Base-by-base conservation (phyloP, 2,888 invertebrate genomes). In the Ptilodon capucinus region DNA sequence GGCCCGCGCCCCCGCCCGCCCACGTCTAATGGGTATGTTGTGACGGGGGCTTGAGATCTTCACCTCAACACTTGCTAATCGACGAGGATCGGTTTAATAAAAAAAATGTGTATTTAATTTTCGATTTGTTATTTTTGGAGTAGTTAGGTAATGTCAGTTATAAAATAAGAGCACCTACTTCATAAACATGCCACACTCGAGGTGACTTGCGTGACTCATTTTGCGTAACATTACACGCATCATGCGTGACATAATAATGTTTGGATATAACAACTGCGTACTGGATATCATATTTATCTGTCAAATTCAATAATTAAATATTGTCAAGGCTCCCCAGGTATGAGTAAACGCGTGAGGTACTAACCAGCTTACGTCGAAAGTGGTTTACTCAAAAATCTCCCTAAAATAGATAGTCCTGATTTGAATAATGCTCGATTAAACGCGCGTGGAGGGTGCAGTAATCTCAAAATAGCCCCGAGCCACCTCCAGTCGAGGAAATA, bases 401-500 rank as follows among this genome's bases (percentile, higher is more conserved):
- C 59, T 56, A 62, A 68, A 64, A 58, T 51, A 57, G 57, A 55
- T 56, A 60, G 57, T 52, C 56, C 61, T 57, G 65, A 76, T 79
- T 79, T 79, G 71, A 79, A 79, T 79, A 79, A 79, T 77, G 70
- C 62, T 54, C 60, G 67, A 73, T 78, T 73, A 74, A 71, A 57
- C 56, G 55, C 48, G 50, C 35, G n/a, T 11, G 61, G 54, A 56
- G 53, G 64, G 62, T 62, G 66, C 65, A 72, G 52, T 54, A 40
- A 59, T 60, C 56, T 56, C 54, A 46, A 55, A 60, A 60, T 57
- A 60, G 65, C 72, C 64, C 19, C 38, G 19, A 57, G 65, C 48
- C 40, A 35, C 46, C 42, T 23, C 25, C 16, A 45, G 36, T 45
- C 21, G 42, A 51, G 48, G 53, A 47, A 64, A 64, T 59, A 71